Evolutionary conservation across 2,888 invertebrate species (phyloP).

Genomic region (Nowickia ferox): DNA sequence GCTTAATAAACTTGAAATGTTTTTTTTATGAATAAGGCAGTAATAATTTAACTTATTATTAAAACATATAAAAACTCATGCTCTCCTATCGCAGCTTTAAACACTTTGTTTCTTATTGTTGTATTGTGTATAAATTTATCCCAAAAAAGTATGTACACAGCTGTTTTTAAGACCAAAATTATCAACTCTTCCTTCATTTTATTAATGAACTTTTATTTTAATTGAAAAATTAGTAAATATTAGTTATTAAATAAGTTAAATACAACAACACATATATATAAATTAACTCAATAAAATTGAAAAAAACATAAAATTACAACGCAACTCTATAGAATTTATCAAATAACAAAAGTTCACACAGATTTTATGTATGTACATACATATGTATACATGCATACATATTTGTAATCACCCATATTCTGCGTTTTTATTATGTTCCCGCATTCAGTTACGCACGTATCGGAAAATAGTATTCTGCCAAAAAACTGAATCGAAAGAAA

Average conservation of each 20-base stretch:
- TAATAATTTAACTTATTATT: too few species aligned
- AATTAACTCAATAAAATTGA: constrained; percentile 55
- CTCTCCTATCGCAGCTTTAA: neutral
- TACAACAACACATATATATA: constrained; percentile 4
- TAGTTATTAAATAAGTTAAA: constrained; percentile 18
- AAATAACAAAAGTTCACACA: too few species aligned
- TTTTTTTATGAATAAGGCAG: too few species aligned
- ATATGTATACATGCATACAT: too few species aligned
- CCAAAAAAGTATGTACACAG: neutral
- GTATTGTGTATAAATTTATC: neutral
- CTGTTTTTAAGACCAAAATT: constrained; percentile 30
- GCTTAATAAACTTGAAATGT: too few species aligned
- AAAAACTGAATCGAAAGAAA: too few species aligned
- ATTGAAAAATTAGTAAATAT: constrained; percentile 16
- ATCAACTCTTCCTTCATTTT: neutral
- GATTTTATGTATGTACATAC: too few species aligned
- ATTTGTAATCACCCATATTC: too few species aligned
- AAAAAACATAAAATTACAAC: constrained; percentile 22
- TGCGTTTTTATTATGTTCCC: too few species aligned
- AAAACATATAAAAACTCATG: too few species aligned
- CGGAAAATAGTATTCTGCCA: too few species aligned
- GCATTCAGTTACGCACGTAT: too few species aligned
- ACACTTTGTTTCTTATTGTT: neutral
- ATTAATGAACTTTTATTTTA: constrained; percentile 10
- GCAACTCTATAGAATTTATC: constrained; percentile 22